These are phyloP conservation scores for Arvicola amphibius DNA, from an alignment of 2,797 vertebrate species.

Conservation along the genomic window DNA sequence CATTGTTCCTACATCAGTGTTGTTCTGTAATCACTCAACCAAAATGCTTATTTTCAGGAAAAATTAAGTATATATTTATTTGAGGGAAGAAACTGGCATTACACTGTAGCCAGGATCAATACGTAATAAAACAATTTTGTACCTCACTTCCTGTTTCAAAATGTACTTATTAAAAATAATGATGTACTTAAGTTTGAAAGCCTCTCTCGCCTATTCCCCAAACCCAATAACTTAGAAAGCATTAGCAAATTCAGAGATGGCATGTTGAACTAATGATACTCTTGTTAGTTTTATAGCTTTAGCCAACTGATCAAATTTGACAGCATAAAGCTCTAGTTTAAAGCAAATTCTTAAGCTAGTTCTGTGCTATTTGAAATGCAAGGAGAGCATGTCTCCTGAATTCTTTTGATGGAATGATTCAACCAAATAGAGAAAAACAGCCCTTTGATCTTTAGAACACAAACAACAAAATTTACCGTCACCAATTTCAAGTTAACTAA, in stretches of 20 bases:
- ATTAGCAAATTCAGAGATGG: constrained; percentile 46
- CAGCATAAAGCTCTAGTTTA: background rate
- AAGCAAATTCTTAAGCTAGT: constrained; percentile 27
- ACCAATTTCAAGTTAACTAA: background rate
- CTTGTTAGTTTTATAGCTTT: constrained; percentile 55
- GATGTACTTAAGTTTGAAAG: constrained; percentile 48
- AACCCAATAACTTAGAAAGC: constrained; percentile 7
- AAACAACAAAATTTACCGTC: background rate
- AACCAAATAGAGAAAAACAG: background rate
- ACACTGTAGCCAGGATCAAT: background rate
- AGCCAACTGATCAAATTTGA: constrained; percentile 2
- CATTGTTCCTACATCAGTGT: constrained; percentile 29
- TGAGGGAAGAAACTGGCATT: constrained; percentile 36
- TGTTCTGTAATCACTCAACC: constrained; percentile 40
- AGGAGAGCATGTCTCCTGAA: background rate
- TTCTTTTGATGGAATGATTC: background rate
- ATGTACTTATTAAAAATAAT: constrained; percentile 65
- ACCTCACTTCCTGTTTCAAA: background rate
- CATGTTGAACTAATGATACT: background rate
- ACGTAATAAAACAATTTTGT: constrained; percentile 46
- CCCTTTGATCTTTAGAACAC: background rate
- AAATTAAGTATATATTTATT: constrained; percentile 62
- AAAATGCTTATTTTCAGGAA: constrained; percentile 51
- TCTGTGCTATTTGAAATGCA: constrained; percentile 38
- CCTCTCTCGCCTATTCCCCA: background rate